phyloP scores from a whole-genome alignment of 23 tunicate species.

The Diplosoma virens region DNA sequence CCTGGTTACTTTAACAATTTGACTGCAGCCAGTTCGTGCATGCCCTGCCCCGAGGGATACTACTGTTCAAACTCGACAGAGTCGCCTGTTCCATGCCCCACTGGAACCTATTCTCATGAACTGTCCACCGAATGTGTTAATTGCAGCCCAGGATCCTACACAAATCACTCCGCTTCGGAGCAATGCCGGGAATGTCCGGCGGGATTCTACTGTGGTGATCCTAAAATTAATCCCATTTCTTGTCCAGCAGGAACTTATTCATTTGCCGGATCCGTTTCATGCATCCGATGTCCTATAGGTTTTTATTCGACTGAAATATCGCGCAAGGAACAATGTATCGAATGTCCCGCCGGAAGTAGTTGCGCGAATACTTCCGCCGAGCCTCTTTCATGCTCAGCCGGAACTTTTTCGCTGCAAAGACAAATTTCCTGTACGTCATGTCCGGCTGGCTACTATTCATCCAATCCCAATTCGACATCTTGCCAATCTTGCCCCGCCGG shows the following conservation, averaged over 20 bases:
- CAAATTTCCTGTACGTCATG: slow-evolving; percentile 29
- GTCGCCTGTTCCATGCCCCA: slow-evolving; percentile 20
- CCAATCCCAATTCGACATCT: neutral
- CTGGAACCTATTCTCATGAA: slow-evolving; percentile 46
- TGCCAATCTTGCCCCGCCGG: slow-evolving; percentile 65
- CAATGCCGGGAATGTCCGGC: slow-evolving; percentile 56
- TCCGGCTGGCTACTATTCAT: slow-evolving; percentile 63
- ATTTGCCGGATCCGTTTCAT: neutral
- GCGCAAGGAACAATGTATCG: slow-evolving; percentile 13
- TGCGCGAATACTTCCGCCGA: slow-evolving; percentile 39
- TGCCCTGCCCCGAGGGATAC: slow-evolving; percentile 44
- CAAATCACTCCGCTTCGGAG: neutral
- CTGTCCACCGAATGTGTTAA: neutral
- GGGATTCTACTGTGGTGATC: slow-evolving; percentile 36
- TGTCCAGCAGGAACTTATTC: slow-evolving; percentile 46
- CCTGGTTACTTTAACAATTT: slow-evolving; percentile 46
- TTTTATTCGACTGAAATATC: slow-evolving; percentile 18
- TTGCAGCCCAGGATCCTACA: slow-evolving; percentile 37
- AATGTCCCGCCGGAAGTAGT: slow-evolving; percentile 49
- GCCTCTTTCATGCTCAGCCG: slow-evolving; percentile 35
- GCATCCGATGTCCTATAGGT: slow-evolving; percentile 25
- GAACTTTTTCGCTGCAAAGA: slow-evolving; percentile 19
- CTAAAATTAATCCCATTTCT: slow-evolving; percentile 8
- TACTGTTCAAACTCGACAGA: slow-evolving; percentile 36
- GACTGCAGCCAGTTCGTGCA: slow-evolving; percentile 7